Evolutionary conservation across 2,113 vertebrate species (phyloP).

Genomic region (Xiphophorus maculatus): DNA sequence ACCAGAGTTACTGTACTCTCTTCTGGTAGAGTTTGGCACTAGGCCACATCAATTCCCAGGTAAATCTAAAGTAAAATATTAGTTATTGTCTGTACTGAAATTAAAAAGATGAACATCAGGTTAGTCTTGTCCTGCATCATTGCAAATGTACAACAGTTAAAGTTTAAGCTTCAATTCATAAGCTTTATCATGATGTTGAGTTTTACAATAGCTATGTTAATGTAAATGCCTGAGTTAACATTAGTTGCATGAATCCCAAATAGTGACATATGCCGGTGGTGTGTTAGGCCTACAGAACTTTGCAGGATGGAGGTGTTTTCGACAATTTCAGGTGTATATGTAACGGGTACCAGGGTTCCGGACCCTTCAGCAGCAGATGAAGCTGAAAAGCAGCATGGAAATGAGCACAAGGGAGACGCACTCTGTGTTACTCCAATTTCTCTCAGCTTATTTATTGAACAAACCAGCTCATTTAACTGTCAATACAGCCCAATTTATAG

Average conservation of each 20-base stretch:
- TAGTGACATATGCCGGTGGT: conserved; percentile 6
- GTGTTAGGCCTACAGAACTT: conserved; percentile 25
- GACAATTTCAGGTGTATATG: conserved; percentile 41
- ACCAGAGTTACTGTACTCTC: no score
- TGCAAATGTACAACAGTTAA: background rate
- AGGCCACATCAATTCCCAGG: no score
- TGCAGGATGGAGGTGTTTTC: conserved; percentile 25
- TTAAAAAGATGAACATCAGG: conserved; percentile 19
- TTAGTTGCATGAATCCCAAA: conserved; percentile 34
- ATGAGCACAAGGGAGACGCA: no score
- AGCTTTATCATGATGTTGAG: conserved; percentile 19
- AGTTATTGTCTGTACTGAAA: conserved; percentile 6
- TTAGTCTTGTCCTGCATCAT: conserved; percentile 6
- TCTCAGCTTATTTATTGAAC: no score
- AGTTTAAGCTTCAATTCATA: conserved; percentile 32
- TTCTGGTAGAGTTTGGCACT: no score
- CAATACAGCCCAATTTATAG: no score
- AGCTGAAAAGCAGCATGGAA: no score
- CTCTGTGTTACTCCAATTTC: no score
- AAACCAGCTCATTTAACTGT: no score
- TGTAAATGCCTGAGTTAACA: no score
- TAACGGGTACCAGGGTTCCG: background rate
- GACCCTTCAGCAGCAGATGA: no score
- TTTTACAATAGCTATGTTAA: background rate
- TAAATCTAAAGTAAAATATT: background rate